Conservation (phyloP, 2,797 vertebrate genomes). For the Platalea minor region DNA sequence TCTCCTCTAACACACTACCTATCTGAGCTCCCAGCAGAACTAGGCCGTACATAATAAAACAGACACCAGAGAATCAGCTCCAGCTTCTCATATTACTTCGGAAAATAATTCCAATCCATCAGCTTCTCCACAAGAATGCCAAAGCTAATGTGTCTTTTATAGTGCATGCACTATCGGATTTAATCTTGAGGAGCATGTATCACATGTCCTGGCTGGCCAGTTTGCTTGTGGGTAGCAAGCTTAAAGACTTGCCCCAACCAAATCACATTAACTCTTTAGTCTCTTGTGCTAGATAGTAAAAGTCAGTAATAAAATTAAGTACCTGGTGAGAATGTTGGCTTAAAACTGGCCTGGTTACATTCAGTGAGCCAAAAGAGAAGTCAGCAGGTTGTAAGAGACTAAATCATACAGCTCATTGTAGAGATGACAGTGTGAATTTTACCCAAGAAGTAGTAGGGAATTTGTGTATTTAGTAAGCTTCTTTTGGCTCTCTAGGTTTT, state of each 20-base stretch:
- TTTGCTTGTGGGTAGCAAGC: not conserved
- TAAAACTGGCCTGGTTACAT: not conserved
- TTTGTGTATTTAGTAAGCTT: not conserved
- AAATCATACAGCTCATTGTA: not conserved
- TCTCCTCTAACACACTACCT: not conserved
- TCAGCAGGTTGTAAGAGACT: not conserved
- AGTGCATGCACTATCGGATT: not conserved
- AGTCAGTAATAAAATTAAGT: not conserved
- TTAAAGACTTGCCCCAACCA: not conserved
- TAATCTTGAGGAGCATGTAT: not conserved
- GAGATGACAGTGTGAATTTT: not conserved
- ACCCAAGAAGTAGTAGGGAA: not conserved
- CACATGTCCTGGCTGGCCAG: not conserved
- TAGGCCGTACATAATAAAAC: constrained; percentile 1
- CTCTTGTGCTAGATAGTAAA: not conserved
- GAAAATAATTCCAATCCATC: constrained; percentile 49
- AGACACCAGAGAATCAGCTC: constrained; percentile 8
- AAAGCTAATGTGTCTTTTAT: constrained; percentile 2
- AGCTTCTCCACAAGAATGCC: not conserved
- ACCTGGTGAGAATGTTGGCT: not conserved
- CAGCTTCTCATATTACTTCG: constrained; percentile 27
- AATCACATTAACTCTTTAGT: not conserved
- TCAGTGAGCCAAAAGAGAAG: not conserved
- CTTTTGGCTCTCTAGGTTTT: not conserved
- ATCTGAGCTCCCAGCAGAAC: not conserved